Percentiles rank a stretch among this genome's conserved stretches.
These are phyloP conservation scores for Progne subis DNA, from an alignment of 2,113 vertebrate genomes.

Conservation along the genomic window DNA sequence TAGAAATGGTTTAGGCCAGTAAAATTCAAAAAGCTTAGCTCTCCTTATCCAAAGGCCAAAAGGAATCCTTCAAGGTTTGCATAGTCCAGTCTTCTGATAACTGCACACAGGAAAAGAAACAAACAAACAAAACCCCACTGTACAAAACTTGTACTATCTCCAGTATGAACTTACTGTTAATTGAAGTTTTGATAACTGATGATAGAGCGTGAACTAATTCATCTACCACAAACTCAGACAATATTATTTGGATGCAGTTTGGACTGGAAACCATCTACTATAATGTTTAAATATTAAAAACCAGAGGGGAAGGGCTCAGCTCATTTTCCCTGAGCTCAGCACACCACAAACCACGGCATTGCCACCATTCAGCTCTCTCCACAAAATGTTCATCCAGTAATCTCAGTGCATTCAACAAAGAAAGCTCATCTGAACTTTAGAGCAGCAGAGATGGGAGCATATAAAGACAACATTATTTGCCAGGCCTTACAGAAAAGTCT, in stretches of 20 bases:
- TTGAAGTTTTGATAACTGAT: neutral
- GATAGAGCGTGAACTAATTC: neutral
- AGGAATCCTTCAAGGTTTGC: neutral
- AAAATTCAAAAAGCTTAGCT: neutral
- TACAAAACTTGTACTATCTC: neutral
- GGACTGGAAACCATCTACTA: neutral
- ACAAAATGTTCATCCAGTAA: neutral
- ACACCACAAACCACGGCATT: neutral
- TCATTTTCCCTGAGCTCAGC: neutral
- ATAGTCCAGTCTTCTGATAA: neutral
- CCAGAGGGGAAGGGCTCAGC: neutral
- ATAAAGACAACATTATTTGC: neutral
- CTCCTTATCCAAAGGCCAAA: neutral
- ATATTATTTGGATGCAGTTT: neutral
- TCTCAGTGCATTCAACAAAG: neutral
- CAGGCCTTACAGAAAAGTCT: neutral
- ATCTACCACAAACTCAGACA: neutral
- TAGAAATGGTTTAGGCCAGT: neutral
- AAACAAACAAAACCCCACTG: neutral
- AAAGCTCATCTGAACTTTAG: neutral
- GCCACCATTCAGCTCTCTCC: neutral
- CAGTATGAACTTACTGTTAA: neutral
- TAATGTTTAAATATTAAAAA: constrained; percentile 44
- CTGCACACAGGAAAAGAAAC: neutral
- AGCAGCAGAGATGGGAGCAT: neutral